Percentiles rank a stretch among this genome's conserved stretches.
Evolutionary conservation across 1,140 invertebrate species (phyloP).

Genomic region (Cryptotermes secundus): DNA sequence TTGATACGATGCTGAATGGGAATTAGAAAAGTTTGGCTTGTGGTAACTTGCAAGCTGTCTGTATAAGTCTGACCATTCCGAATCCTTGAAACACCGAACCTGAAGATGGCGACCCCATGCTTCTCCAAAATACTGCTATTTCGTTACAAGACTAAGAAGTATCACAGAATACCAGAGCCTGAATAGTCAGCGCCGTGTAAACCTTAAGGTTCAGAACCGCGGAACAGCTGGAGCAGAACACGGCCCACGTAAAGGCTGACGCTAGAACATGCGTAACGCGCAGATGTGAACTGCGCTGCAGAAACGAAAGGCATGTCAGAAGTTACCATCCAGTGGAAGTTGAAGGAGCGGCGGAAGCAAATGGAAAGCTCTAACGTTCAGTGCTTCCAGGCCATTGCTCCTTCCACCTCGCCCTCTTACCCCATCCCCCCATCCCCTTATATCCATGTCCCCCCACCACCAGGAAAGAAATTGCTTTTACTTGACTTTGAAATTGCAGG

Average conservation of each 20-base stretch:
- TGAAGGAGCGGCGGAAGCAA: slow-evolving; percentile 4
- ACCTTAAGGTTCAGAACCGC: too few relatives aligned
- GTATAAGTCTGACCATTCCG: too few relatives aligned
- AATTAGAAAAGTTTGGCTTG: too few relatives aligned
- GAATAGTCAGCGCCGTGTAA: too few relatives aligned
- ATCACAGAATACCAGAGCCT: too few relatives aligned
- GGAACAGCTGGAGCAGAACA: not conserved
- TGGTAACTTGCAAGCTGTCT: too few relatives aligned
- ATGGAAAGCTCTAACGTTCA: slow-evolving; percentile 16
- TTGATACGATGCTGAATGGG: too few relatives aligned
- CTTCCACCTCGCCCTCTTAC: not conserved
- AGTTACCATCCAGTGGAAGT: slow-evolving; percentile 8
- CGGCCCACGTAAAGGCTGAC: not conserved
- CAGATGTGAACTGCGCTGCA: not conserved
- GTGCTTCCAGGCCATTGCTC: slow-evolving; percentile 13
- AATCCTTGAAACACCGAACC: too few relatives aligned
- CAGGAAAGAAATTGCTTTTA: slow-evolving; percentile 14
- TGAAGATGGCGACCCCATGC: too few relatives aligned
- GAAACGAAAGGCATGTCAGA: slow-evolving; percentile 11
- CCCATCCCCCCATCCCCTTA: not conserved
- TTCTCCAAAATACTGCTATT: too few relatives aligned
- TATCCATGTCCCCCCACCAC: not conserved
- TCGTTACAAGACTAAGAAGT: too few relatives aligned
- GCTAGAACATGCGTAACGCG: not conserved
- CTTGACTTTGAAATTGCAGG: slow-evolving; percentile 8